Evolutionary conservation across 2,797 vertebrate species (phyloP).

Genomic region (Neosilurus mollespiculum): DNA sequence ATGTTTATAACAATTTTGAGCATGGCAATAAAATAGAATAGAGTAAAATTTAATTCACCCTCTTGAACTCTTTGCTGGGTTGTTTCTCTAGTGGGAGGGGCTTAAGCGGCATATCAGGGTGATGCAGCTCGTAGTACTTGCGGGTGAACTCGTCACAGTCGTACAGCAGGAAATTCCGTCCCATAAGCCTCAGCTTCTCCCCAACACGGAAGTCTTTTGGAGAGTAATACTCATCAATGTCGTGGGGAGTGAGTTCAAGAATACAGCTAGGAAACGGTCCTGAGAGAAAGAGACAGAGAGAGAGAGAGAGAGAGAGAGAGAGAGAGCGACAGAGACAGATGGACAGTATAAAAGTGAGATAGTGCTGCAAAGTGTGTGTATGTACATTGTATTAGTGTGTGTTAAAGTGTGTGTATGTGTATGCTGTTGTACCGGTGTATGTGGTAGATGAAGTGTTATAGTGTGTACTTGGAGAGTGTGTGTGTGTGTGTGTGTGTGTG

Average conservation of each 20-base stretch:
- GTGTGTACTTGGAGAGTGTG: not conserved
- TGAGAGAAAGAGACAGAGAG: slow-evolving; percentile 52
- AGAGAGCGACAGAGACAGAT: not conserved
- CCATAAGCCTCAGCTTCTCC: slow-evolving; percentile 76
- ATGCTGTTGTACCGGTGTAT: not conserved
- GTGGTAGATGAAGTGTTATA: too few relatives aligned
- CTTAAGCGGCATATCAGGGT: slow-evolving; percentile 76
- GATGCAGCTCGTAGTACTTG: slow-evolving; percentile 79
- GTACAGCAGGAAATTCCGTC: slow-evolving; percentile 82
- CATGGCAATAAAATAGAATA: too few relatives aligned
- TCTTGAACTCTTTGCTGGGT: slow-evolving; percentile 60
- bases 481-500: not conserved
- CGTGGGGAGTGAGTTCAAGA: slow-evolving; percentile 82
- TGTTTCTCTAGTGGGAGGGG: slow-evolving; percentile 67
- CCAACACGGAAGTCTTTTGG: slow-evolving; percentile 88
- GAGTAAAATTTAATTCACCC: slow-evolving; percentile 64
- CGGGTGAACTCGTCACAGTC: slow-evolving; percentile 87
- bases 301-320: not conserved
- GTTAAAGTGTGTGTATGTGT: not conserved
- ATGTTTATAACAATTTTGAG: too few relatives aligned
- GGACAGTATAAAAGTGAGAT: not conserved
- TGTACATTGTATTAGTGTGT: not conserved
- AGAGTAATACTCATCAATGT: slow-evolving; percentile 86
- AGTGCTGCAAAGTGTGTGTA: not conserved
- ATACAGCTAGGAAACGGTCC: slow-evolving; percentile 86